phyloP scores from a whole-genome alignment of 1,140 invertebrate species.

The Hypsibius dujardini region DNA sequence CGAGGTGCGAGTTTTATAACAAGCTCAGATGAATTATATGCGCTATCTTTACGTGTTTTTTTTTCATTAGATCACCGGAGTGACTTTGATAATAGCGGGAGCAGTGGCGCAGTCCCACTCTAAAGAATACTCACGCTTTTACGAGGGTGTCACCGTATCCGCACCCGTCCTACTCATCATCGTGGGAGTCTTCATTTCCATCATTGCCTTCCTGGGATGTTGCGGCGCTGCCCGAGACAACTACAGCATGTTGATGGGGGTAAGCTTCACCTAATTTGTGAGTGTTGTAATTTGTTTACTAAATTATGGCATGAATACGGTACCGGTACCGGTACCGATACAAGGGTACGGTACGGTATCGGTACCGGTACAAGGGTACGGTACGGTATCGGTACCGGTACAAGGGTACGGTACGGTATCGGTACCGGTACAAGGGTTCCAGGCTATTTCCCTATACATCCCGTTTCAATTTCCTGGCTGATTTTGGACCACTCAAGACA shows the following conservation, averaged over 20 bases:
- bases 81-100: not conserved
- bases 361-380: not conserved
- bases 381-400: not conserved
- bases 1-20: not conserved
- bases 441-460: too few relatives aligned
- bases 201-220: slow-evolving; percentile 64
- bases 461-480: too few relatives aligned
- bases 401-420: not conserved
- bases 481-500: too few relatives aligned
- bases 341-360: not conserved
- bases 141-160: not conserved
- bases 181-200: slow-evolving; percentile 50
- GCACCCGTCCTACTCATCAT: slow-evolving; percentile 44
- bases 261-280: slow-evolving; percentile 29
- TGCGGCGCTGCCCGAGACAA: slow-evolving; percentile 63
- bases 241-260: slow-evolving; percentile 61
- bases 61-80: not conserved
- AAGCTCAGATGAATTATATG: not conserved
- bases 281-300: too few relatives aligned
- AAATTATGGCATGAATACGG: not conserved
- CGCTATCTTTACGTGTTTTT: not conserved
- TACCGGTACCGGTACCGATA: not conserved
- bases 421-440: not conserved
- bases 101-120: not conserved
- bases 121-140: not conserved